A percentile compares a stretch with the other conserved stretches of the same genome.
phyloP scores from a whole-genome alignment of 2,113 vertebrate species.

The Oncorhynchus tshawytscha region DNA sequence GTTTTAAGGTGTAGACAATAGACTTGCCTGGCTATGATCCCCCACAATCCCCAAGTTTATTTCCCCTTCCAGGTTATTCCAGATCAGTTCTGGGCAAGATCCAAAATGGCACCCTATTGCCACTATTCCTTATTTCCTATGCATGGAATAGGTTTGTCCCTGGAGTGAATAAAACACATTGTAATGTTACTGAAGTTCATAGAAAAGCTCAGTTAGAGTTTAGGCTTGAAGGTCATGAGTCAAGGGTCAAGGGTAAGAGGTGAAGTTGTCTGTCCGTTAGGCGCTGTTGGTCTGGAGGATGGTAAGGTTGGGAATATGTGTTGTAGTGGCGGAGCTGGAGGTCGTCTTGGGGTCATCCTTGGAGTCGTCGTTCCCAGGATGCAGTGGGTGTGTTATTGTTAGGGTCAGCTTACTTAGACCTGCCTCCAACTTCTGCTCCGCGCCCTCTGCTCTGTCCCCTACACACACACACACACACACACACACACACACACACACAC shows the following conservation, averaged over 20 bases:
- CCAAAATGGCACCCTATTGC: too few relatives aligned
- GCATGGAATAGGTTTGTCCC: neutral
- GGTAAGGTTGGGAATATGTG: conserved; percentile 29
- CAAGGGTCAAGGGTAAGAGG: neutral
- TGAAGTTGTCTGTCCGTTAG: conserved; percentile 17
- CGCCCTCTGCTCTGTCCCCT: conserved; percentile 75
- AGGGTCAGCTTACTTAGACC: conserved; percentile 62
- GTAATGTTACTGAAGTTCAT: neutral
- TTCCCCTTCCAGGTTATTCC: neutral
- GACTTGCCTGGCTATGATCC: conserved; percentile 10
- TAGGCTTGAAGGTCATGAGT: neutral
- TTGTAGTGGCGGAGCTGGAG: conserved; percentile 19
- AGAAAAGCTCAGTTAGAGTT: neutral
- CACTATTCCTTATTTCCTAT: too few relatives aligned
- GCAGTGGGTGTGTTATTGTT: conserved; percentile 42
- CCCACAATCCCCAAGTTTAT: neutral
- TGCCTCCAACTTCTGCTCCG: conserved; percentile 60
- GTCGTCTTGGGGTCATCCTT: conserved; percentile 31
- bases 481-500: too few relatives aligned
- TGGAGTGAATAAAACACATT: neutral
- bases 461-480: conserved; percentile 17
- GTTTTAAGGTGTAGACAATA: too few relatives aligned
- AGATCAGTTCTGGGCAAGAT: too few relatives aligned
- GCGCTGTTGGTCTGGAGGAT: conserved; percentile 56
- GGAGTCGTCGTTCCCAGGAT: conserved; percentile 32